A percentile compares a stretch with the other conserved stretches of the same genome.
Evolutionary conservation across 2,888 invertebrate species (phyloP).

Genomic region (Brachypterus glaber): DNA sequence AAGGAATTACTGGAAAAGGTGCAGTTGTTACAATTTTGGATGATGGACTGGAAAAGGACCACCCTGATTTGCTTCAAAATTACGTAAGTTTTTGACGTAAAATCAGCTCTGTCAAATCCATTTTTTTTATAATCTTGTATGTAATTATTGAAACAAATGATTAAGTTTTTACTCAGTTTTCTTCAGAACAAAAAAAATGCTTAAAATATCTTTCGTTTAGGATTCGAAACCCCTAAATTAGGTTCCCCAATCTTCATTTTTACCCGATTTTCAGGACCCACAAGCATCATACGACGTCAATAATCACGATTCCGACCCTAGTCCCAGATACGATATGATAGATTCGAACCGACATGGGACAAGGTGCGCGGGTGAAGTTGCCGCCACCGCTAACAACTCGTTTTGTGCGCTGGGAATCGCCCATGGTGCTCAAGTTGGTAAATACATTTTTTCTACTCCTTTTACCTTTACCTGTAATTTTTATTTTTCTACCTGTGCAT

Average conservation of each 20-base stretch:
- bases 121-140: no score
- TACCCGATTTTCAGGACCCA: constrained; percentile 60
- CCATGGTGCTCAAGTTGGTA: constrained; percentile 75
- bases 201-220: no score
- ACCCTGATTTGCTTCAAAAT: constrained; percentile 84
- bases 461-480: no score
- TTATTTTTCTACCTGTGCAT: no score
- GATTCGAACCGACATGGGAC: constrained; percentile 95
- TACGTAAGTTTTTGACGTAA: constrained; percentile 84
- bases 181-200: no score
- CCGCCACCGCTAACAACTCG: constrained; percentile 92
- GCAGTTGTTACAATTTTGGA: constrained; percentile 95
- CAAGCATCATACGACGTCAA: constrained; percentile 96
- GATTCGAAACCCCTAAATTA: no score
- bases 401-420: constrained; percentile 96
- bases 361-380: constrained; percentile 94
- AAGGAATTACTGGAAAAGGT: constrained; percentile 87
- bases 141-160: no score
- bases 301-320: constrained; percentile 90
- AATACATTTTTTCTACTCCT: no score
- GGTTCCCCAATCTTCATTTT: no score
- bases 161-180: no score
- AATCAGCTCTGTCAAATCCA: no score
- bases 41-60: constrained; percentile 91
- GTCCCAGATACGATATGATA: constrained; percentile 93